Evolutionary conservation across 2,888 invertebrate species (phyloP).

Genomic region (Endotricha flammealis): DNA sequence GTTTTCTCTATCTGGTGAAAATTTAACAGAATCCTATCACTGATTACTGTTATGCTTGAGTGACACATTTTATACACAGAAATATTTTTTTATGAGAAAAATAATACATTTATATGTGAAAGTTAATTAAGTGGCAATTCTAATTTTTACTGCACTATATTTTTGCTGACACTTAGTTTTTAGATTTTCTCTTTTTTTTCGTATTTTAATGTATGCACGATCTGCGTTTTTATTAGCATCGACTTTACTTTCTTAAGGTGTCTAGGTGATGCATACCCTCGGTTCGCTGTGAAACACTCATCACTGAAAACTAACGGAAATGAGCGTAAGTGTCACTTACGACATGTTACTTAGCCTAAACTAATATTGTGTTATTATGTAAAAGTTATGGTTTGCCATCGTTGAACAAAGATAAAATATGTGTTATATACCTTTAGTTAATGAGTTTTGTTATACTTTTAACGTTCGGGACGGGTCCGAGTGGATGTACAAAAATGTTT

Average conservation of each 20-base stretch:
- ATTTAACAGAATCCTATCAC: slow-evolving; percentile 39
- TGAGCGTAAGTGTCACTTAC: slow-evolving; percentile 41
- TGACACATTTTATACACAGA: slow-evolving; percentile 76
- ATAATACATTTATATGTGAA: slow-evolving; percentile 64
- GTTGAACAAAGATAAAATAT: slow-evolving; percentile 72
- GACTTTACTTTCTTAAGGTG: slow-evolving; percentile 47
- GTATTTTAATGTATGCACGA: slow-evolving; percentile 75
- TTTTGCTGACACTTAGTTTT: slow-evolving; percentile 76
- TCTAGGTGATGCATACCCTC: slow-evolving; percentile 43
- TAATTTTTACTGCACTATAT: slow-evolving; percentile 76
- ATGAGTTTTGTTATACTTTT: slow-evolving; percentile 72
- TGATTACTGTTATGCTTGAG: slow-evolving; percentile 63
- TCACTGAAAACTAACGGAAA: slow-evolving; percentile 31
- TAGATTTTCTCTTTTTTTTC: slow-evolving; percentile 58
- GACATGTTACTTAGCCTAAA: slow-evolving; percentile 54
- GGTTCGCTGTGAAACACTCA: slow-evolving; percentile 41
- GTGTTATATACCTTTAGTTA: slow-evolving; percentile 72
- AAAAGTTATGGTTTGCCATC: slow-evolving; percentile 75
- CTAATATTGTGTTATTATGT: slow-evolving; percentile 69
- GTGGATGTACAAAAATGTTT: slow-evolving; percentile 68
- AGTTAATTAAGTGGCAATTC: slow-evolving; percentile 74
- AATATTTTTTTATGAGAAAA: slow-evolving; percentile 73
- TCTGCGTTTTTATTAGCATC: slow-evolving; percentile 73
- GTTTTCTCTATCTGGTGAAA: too few relatives aligned
- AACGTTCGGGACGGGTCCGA: slow-evolving; percentile 49